Evolutionary conservation across 2,888 invertebrate species (phyloP), one percentile per base, ranked within the genome.

Genomic region (Steinernema scapterisci): DNA sequence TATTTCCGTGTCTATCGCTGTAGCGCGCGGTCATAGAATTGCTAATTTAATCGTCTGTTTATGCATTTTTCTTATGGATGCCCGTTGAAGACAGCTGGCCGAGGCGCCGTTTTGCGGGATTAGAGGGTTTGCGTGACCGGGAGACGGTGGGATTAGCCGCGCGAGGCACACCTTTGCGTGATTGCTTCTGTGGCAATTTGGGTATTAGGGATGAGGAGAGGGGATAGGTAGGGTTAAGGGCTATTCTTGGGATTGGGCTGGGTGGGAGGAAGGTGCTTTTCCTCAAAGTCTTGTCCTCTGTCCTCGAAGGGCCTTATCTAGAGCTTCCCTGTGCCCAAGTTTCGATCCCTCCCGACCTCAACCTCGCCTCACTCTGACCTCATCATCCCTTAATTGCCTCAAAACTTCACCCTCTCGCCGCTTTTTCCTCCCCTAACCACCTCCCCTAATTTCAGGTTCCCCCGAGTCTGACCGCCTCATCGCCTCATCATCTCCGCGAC

Each of bases 11-110:
- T 31, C 48, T 48, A 16, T 19, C 48, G 19, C 45, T 11, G 16
- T 16, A 44, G 16, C 7, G 27, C 54, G 25, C 63, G 38, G 11
- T 7, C 63, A 38, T 27, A 25, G 52, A 52, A 52, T 52, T n/a
- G 63, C 63, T 16, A 63, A 63, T 63, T 63, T 31, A 63, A 63
- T 63, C 31, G 23, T 13, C 63, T 63, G 63, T 63, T 63, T 63
- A 63, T 63, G 63, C 52, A 21, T 52, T 52, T 52, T 23, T 52
- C 23, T 21, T 23, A 9, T 52, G 52, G 2, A 25, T n/a, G 31
- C 16, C 16, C 48, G 16, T 63, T 27, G 27, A 13, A 63, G 31
- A n/a, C 63, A 63, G 63, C 63, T 63, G 63, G 25, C 21, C 16
- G 38, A 9, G 63, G 31, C 11, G 11, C 38, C 25, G 25, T 31